Evolutionary conservation across 2,797 vertebrate genomes (phyloP), one percentile per base, ranked within the genome.

Genomic region (Acomys russatus): DNA sequence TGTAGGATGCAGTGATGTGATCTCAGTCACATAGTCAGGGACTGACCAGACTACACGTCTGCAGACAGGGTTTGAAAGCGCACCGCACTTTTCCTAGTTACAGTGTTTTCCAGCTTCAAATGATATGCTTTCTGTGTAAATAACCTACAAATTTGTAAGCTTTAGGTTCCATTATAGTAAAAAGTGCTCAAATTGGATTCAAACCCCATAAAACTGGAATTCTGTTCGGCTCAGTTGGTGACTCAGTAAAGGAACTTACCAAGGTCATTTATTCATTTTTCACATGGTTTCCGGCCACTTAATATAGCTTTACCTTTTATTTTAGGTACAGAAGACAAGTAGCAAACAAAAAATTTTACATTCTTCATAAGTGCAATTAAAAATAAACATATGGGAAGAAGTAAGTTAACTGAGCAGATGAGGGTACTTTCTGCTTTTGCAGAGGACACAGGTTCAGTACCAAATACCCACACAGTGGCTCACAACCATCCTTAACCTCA

Each of bases 101-200:
- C 17, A 66, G 25, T 54, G 63, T 76, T 95, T 89, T 89, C 51
- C 73, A 71, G 33, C 30, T 59, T 82, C 88, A 93, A 91, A 94
- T 91, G 10, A 84, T 70, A 59, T 4, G 25, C 63, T 90, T 94
- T 9, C 83, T 4, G 54, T 89, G 38, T 90, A 76, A 92, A 93
- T 90, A 93, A 76, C 3, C 4, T 83, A 90, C 3, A 90, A 14
- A 83, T 71, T 92, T 80, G 51, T 23, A 86, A 86, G 88, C 90
- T 82, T 73, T 4, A 23, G 59, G 15, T 84, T 54, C 33, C 54
- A 10, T 56, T 79, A 11, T 49, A 44, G 33, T 68, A 63, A 49
- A 84, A 93, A 63, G n/a, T 54, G 51, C 38, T 86, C 93, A 70
- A 88, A 14, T 71, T 93, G 74, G n/a, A 90, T 1, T 28, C 63